phyloP scores from a whole-genome alignment of 2,888 invertebrate genomes.

The Timema cristinae region DNA sequence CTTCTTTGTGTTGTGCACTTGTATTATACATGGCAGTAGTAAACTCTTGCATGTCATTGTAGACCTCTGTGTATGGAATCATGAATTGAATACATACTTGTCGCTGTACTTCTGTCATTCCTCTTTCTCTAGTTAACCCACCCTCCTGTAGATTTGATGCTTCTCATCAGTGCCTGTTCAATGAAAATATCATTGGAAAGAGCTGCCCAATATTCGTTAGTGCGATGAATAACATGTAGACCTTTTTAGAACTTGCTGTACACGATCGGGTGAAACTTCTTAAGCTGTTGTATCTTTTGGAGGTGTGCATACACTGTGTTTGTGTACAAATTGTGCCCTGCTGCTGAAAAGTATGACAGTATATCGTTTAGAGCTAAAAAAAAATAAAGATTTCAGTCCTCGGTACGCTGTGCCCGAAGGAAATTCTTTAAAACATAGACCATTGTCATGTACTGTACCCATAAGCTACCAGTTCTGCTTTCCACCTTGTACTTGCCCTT shows the following conservation, averaged over 20 bases:
- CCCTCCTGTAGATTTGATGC: background rate
- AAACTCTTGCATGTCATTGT: no score
- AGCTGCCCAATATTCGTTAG: constrained; percentile 2
- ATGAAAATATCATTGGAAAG: background rate
- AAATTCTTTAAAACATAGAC: background rate
- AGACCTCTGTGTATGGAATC: no score
- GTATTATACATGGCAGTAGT: no score
- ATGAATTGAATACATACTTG: no score
- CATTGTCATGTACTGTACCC: background rate
- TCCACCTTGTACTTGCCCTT: background rate
- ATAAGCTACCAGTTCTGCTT: background rate
- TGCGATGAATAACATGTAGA: no score
- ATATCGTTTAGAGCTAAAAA: background rate
- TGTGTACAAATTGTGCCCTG: constrained; percentile 13
- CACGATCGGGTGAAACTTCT: no score
- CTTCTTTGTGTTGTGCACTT: no score
- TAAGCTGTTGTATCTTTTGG: no score
- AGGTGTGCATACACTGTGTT: no score
- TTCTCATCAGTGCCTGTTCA: constrained; percentile 2
- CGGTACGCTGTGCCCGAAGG: background rate
- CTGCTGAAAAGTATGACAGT: background rate
- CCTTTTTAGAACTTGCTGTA: no score
- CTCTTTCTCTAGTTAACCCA: constrained; percentile 1
- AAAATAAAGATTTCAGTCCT: background rate
- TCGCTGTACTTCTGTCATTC: background rate